Base-by-base conservation (phyloP, 2,113 vertebrate species). In the Cyprinus carpio region DNA sequence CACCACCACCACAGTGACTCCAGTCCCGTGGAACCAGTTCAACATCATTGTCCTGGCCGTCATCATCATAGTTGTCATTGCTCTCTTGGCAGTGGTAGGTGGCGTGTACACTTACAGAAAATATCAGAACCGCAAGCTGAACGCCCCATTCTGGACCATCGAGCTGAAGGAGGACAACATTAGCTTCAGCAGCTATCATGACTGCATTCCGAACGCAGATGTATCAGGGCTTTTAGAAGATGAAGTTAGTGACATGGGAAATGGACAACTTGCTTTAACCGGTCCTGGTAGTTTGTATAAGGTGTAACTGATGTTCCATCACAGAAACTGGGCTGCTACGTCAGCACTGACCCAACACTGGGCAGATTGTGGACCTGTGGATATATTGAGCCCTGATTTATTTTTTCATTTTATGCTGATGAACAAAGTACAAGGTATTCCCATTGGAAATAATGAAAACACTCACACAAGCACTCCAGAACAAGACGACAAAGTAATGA, bases 131-230 rank as follows among this genome's bases (percentile, higher is more conserved):
- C 87, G 96, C 86, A 97, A 96, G 87, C 94, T 97, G 0, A 97
- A 96, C 0, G 96, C 96, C 71, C 96, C 96, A 5, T 97, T 97
- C 88, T 97, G 96, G 96, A 97, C 96, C 92, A 97, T 97, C 79
- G 96, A 97, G 82, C 95, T 97, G 74, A 97, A 97, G 80, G 96
- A 97, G 90, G 96, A 97, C 91, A 97, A 97, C 90, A 96, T 97
- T 90, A 97, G 96, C 77, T 96, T 97, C 85, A 96, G 95, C 92
- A 97, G 96, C 91, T 97, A 97, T 92, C 96, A 97, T 0, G 96
- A 97, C 91, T 96, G 96, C 94, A 95, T 97, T 51, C 96, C 96
- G 84, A 97, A 96, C 1, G 96, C 95, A 0, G 96, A 97, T 0
- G 94, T 95, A 29, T 97, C 96, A 0, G 96, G 96, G 64, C 88